Base-by-base conservation (phyloP, 2,888 invertebrate species). In the Tholera decimalis region DNA sequence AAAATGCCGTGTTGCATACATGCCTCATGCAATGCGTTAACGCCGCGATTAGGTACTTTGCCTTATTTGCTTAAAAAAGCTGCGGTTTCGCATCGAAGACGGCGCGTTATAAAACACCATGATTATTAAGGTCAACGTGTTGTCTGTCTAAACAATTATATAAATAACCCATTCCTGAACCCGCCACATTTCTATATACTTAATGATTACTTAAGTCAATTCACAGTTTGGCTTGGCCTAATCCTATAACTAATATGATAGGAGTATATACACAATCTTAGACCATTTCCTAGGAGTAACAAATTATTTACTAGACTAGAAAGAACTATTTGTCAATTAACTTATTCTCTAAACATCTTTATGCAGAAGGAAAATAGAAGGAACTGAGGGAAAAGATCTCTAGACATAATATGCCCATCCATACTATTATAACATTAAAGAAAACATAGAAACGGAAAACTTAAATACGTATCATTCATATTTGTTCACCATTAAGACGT, bases 191-290 rank as follows among this genome's bases (percentile, higher is more conserved):
- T 73, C 67, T 71, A 79, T 62, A 75, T 63, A 57, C 43, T 57
- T 66, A 51, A 61, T 53, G 63, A 77, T 58, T 72, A 79, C 69
- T 80, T 72, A 84, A 71, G 62, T 90, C 89, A 90, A 89, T 90
- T 90, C 88, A 88, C 87, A 88, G 84, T 89, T 91, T 91, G 90
- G 90, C 91, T 88, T 91, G 77, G 89, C 91, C 92, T 90, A 89
- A 69, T 79, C 75, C 82, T 80, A 73, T 51, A 65, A 55, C 80
- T 80, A 80, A 77, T 59, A 73, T 67, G 71, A 76, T 84, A 81
- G 78, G 69, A 82, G 54, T 81, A 80, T 79, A 76, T 88, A 87
- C 85, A 89, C 62, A 75, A 59, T 74, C 60, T 82, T 82, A 84
- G 83, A 88, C 86, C 83, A 86, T 83, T 83, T 64, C 72, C 80